A percentile compares a stretch with the other conserved stretches of the same genome.
phyloP scores from a whole-genome alignment of 2,888 invertebrate species.

The Oxystoma pomonae region DNA sequence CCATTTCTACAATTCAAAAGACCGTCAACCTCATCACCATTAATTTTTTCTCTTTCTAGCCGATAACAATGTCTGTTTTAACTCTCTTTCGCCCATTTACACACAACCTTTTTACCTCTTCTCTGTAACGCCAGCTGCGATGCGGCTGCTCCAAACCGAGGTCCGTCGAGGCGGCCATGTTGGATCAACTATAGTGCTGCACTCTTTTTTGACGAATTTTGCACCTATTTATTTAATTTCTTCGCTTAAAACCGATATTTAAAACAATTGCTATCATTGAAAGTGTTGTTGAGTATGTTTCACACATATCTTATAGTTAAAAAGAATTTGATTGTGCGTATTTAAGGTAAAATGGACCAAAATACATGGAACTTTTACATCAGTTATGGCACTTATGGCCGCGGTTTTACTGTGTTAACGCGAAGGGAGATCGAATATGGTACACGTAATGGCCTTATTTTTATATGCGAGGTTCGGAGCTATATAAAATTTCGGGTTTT shows the following conservation, averaged over 20 bases:
- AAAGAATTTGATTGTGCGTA: neutral
- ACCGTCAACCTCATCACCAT: neutral
- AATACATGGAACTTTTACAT: too few species aligned
- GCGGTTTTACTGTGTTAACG: neutral
- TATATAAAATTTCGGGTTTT: neutral
- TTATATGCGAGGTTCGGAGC: neutral
- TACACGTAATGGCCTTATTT: neutral
- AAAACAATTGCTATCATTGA: neutral
- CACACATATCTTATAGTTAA: neutral
- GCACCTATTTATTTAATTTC: neutral
- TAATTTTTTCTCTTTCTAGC: neutral
- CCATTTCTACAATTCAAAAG: neutral
- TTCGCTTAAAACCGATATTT: neutral
- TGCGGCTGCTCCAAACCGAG: conserved; percentile 27
- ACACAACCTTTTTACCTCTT: conserved; percentile 1
- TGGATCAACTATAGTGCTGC: conserved; percentile 44
- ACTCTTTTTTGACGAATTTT: conserved; percentile 26
- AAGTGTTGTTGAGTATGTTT: neutral
- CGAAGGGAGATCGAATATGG: neutral
- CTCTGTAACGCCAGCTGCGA: conserved; percentile 32
- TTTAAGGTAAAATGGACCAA: neutral
- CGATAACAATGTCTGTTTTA: neutral
- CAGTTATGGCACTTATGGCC: too few species aligned
- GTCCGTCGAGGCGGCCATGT: conserved; percentile 41
- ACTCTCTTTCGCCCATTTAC: neutral